Conservation (phyloP, 2,113 vertebrate species). For the Gadus macrocephalus region DNA sequence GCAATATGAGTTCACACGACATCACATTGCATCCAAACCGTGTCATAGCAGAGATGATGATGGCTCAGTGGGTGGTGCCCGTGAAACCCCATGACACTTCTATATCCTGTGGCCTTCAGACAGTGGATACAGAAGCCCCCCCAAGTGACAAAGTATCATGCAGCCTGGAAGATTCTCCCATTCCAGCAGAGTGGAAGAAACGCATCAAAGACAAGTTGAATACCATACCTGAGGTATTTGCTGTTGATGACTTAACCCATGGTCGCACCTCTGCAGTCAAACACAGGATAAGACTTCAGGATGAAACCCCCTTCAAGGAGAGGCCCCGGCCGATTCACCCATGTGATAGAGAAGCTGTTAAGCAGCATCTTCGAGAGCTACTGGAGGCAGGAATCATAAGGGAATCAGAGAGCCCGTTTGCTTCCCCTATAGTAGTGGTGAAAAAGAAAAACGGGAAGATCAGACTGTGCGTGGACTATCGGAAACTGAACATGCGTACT, state of each 20-base stretch:
- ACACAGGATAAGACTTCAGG: conserved; percentile 12
- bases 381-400: conserved; percentile 8
- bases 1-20: too few species aligned
- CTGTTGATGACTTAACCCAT: neutral
- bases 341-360: conserved; percentile 16
- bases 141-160: neutral
- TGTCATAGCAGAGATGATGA: too few species aligned
- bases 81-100: too few species aligned
- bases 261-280: conserved; percentile 16
- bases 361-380: conserved; percentile 5
- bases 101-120: too few species aligned
- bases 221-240: neutral
- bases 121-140: too few species aligned
- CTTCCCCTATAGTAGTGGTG: neutral
- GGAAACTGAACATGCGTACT: neutral
- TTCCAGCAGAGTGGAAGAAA: conserved; percentile 2
- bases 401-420: conserved; percentile 15
- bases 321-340: conserved; percentile 14
- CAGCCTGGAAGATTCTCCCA: neutral
- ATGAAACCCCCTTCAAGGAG: conserved; percentile 21
- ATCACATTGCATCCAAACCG: too few species aligned
- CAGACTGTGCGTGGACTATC: neutral
- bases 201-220: neutral
- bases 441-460: neutral
- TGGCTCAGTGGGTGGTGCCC: too few species aligned